Conservation (phyloP, 2,888 invertebrate genomes). For the Brachyptera putata region DNA sequence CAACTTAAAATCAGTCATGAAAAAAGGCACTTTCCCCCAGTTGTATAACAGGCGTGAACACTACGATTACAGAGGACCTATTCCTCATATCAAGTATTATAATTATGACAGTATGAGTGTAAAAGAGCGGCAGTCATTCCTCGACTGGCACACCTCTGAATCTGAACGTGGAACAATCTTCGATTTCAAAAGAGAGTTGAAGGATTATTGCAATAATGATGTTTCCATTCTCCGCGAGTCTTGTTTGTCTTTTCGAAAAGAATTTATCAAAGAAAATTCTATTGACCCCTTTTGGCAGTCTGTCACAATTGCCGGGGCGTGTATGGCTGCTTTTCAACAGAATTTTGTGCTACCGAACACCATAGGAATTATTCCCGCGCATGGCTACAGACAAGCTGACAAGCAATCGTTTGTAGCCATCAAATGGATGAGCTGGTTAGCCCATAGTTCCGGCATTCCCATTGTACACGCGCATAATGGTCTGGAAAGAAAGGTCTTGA, state of each 20-base stretch:
- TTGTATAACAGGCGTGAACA: neutral
- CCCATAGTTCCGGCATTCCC: neutral
- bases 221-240: neutral
- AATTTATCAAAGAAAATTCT: neutral
- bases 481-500: neutral
- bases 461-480: neutral
- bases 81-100: neutral
- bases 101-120: neutral
- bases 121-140: neutral
- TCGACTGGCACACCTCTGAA: neutral
- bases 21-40: neutral
- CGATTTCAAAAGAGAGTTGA: too few species aligned
- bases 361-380: neutral
- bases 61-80: neutral
- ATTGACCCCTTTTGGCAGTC: neutral
- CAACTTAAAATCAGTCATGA: neutral
- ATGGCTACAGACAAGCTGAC: neutral
- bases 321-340: neutral
- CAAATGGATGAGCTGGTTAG: neutral
- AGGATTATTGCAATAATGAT: neutral
- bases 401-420: neutral
- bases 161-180: neutral
- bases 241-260: neutral
- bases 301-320: neutral
- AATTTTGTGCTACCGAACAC: neutral